A percentile compares a stretch with the other conserved stretches of the same genome.
phyloP scores from a whole-genome alignment of 2,113 vertebrate genomes.

The Ginglymostoma cirratum region DNA sequence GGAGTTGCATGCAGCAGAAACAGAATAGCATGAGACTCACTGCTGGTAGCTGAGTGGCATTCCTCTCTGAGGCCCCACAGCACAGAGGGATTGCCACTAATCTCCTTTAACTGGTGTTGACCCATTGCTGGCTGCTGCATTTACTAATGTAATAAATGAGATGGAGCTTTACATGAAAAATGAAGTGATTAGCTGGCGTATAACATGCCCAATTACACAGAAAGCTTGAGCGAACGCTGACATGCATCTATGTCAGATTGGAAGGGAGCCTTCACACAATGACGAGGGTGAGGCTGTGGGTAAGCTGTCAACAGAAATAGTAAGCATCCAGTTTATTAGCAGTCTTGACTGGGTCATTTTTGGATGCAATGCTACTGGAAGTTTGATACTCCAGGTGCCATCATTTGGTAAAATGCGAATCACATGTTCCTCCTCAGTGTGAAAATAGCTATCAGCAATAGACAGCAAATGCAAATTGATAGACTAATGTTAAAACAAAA shows the following conservation, averaged over 20 bases:
- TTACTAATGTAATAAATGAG: constrained; percentile 69
- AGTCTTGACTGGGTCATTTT: background rate
- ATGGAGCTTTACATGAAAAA: constrained; percentile 70
- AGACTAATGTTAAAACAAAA: background rate
- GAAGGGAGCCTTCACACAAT: constrained; percentile 44
- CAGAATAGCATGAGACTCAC: constrained; percentile 48
- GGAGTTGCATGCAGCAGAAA: constrained; percentile 47
- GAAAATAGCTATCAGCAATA: too few relatives aligned
- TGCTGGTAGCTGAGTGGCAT: constrained; percentile 65
- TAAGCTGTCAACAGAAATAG: background rate
- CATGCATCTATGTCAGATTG: constrained; percentile 67
- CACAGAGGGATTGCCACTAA: constrained; percentile 50
- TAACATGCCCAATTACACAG: constrained; percentile 71
- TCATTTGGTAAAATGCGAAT: background rate
- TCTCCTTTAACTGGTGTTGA: constrained; percentile 62
- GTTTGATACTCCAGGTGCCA: background rate
- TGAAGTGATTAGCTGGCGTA: constrained; percentile 80
- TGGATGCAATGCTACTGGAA: background rate
- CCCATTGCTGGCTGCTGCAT: constrained; percentile 59
- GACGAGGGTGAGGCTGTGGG: background rate
- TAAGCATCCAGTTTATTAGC: background rate
- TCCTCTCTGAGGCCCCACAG: constrained; percentile 48
- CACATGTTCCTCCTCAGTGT: background rate
- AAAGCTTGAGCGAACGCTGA: constrained; percentile 67
- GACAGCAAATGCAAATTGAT: background rate